A percentile compares a stretch with the other conserved stretches of the same genome.
These are phyloP conservation scores for Luperina nickerlii DNA, from an alignment of 2,888 invertebrate genomes.

Conservation along the genomic window DNA sequence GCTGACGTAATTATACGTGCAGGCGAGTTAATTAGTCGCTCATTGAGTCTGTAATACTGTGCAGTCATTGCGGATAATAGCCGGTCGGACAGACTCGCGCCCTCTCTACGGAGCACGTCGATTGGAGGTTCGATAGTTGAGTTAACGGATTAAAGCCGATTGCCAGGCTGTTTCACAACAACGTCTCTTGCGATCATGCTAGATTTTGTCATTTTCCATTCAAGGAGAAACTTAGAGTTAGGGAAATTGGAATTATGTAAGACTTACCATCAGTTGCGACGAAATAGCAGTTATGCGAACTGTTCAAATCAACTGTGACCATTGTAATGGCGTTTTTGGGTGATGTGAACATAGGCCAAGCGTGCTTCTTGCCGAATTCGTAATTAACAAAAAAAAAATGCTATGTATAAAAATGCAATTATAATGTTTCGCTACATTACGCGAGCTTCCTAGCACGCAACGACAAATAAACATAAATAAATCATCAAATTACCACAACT, in stretches of 20 bases:
- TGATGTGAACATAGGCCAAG: constrained; percentile 15
- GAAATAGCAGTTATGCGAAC: neutral
- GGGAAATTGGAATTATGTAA: constrained; percentile 45
- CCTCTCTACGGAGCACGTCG: constrained; percentile 51
- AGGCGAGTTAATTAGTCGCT: constrained; percentile 73
- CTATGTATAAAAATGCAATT: constrained; percentile 40
- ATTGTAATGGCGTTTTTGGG: constrained; percentile 32
- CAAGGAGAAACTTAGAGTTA: constrained; percentile 44
- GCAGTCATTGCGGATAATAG: constrained; percentile 69
- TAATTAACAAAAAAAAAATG: constrained; percentile 30
- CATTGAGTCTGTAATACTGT: constrained; percentile 68
- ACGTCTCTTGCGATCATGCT: constrained; percentile 43
- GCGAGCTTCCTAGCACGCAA: constrained; percentile 48
- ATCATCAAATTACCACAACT: constrained; percentile 44
- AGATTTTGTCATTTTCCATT: constrained; percentile 55
- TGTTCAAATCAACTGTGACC: constrained; percentile 3
- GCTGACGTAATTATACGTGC: constrained; percentile 72
- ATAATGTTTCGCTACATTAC: constrained; percentile 54
- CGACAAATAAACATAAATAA: constrained; percentile 41
- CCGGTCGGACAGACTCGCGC: constrained; percentile 46
- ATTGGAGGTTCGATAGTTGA: constrained; percentile 53
- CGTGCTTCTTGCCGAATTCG: neutral
- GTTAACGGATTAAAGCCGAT: constrained; percentile 45
- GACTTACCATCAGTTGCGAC: constrained; percentile 24
- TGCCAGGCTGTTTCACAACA: constrained; percentile 48